Evolutionary conservation across 2,797 vertebrate genomes (phyloP), one percentile per base, ranked within the genome.

Genomic region (Crenichthys baileyi): DNA sequence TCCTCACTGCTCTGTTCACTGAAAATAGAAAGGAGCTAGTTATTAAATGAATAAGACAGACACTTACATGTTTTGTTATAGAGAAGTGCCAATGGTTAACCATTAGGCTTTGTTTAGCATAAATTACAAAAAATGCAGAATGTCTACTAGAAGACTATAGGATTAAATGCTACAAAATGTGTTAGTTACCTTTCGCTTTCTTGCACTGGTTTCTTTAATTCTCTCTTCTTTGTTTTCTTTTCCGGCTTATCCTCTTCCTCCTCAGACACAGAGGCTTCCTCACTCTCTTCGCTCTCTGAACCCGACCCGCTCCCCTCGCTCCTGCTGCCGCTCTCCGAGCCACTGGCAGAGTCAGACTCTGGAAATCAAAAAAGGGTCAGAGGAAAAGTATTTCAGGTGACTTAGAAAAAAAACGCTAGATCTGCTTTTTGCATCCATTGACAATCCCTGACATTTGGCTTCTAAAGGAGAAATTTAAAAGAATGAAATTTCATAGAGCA

Each of bases 311-410:
- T 94, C 18, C 94, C 96, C 22, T 95, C 97, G 75, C 94, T 96
- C 83, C 75, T 90, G 2, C 95, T 96, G 76, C 58, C 84, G 0
- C 95, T 98, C 46, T 96, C 97, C 0, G 96, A 95, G 36, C 95
- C 94, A 0, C 97, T 99, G 83, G 93, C 93, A 0, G 97, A 97
- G 83, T 96, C 97, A 0, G 97, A 97, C 76, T 98, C 98, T 99
- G 93, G n/a, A 18, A 50, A 61, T 41, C 16, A 44, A 46, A 71
- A 31, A 46, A 0, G 8, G 7, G 1, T 36, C 16, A 8, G 26
- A 71, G 5, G 16, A 26, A 71, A 2, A 71, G 26, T 31, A 22
- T 70, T 46, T 68, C 9, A 70, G 8, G 11, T 11, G 9, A 15
- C 9, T 11, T n/a, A 58, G 3, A 4, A 58, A n/a, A 11, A 56